These are phyloP conservation scores for Chrysolina americana DNA, from an alignment of 2,888 invertebrate species.

Conservation along the genomic window DNA sequence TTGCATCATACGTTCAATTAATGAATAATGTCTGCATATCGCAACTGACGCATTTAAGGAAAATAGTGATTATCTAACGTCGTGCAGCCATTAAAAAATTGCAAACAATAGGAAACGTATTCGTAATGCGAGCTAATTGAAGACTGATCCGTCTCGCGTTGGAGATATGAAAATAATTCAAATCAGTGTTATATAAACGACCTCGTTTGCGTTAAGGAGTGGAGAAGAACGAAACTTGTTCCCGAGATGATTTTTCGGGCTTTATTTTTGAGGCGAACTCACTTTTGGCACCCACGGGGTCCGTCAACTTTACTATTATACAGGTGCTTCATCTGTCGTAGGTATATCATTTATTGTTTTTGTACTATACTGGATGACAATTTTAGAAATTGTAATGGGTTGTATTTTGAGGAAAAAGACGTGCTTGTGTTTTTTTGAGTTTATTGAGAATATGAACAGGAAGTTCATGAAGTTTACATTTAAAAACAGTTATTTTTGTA, in stretches of 20 bases:
- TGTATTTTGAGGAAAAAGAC: too few species aligned
- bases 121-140: constrained; percentile 13
- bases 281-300: too few species aligned
- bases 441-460: too few species aligned
- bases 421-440: too few species aligned
- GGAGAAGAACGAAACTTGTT: not conserved
- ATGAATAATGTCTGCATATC: not conserved
- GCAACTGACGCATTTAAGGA: constrained; percentile 8
- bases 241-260: not conserved
- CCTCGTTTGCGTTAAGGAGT: not conserved
- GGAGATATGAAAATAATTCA: constrained; percentile 6
- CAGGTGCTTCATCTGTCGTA: too few species aligned
- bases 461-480: too few species aligned
- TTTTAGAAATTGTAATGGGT: too few species aligned
- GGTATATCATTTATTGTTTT: too few species aligned
- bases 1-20: constrained; percentile 6
- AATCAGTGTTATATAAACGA: constrained; percentile 4
- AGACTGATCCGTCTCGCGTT: constrained; percentile 10
- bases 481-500: too few species aligned
- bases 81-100: constrained; percentile 7
- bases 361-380: too few species aligned
- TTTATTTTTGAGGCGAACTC: too few species aligned
- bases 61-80: constrained; percentile 1
- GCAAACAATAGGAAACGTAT: constrained; percentile 17
- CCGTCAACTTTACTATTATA: too few species aligned